Evolutionary conservation across 2,888 invertebrate species (phyloP).

Genomic region (Listrodromus nycthemerus): DNA sequence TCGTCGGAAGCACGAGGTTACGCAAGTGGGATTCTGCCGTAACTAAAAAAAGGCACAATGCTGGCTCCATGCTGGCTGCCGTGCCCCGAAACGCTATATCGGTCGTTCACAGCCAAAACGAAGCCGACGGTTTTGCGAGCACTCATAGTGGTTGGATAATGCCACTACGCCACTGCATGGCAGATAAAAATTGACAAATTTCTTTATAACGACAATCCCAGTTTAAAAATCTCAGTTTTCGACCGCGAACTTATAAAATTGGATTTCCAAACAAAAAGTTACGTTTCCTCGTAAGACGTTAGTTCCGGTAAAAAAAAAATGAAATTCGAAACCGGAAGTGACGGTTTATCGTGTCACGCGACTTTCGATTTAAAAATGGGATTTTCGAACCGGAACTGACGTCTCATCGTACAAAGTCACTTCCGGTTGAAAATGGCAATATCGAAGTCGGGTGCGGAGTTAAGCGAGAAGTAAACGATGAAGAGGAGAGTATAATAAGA

Average conservation of each 20-base stretch:
- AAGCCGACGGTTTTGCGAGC: neutral
- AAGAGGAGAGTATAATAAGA: constrained; percentile 7
- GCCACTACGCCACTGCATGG: neutral
- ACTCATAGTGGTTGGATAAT: neutral
- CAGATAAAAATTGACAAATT: neutral
- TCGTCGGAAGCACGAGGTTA: neutral
- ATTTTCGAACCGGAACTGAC: too few species aligned
- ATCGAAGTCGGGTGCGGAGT: constrained; percentile 11
- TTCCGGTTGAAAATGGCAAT: neutral
- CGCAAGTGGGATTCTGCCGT: neutral
- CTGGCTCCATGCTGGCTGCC: too few species aligned
- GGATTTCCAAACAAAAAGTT: too few species aligned
- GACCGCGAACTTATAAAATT: too few species aligned
- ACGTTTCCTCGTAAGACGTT: too few species aligned
- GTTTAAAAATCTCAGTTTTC: too few species aligned
- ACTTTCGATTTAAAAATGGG: constrained; percentile 12
- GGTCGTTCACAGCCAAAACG: neutral
- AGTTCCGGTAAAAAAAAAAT: too few species aligned
- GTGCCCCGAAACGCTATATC: too few species aligned
- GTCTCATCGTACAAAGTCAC: too few species aligned
- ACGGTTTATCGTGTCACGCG: too few species aligned
- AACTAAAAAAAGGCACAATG: too few species aligned
- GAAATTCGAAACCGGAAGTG: too few species aligned
- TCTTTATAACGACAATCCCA: neutral
- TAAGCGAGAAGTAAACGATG: constrained; percentile 6